phyloP scores from a whole-genome alignment of 1,140 invertebrate genomes.

The Portunus trituberculatus region DNA sequence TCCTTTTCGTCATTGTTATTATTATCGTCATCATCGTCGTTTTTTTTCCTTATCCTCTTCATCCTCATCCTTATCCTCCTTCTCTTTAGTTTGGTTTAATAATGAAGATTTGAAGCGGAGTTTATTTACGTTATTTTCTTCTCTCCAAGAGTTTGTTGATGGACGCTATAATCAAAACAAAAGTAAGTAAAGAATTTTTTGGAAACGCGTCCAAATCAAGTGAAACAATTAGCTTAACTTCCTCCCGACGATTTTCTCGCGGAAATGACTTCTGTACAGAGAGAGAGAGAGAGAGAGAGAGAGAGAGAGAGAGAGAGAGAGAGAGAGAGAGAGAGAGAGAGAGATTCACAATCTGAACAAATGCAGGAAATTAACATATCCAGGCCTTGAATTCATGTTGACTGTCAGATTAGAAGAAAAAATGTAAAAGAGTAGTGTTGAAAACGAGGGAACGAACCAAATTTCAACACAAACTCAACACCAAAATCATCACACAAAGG shows the following conservation, averaged over 20 bases:
- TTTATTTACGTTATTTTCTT: neutral
- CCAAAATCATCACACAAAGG: no score
- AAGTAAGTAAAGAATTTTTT: neutral
- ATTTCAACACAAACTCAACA: no score
- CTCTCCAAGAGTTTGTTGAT: neutral
- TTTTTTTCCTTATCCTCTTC: neutral
- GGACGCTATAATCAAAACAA: neutral
- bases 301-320: no score
- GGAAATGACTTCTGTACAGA: neutral
- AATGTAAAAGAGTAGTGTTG: no score
- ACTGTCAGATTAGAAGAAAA: no score
- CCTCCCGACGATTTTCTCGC: neutral
- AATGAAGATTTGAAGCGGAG: neutral
- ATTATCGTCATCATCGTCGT: neutral
- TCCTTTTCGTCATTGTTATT: no score
- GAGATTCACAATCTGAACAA: no score
- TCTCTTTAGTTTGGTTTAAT: neutral
- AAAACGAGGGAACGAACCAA: no score
- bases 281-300: no score
- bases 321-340: no score
- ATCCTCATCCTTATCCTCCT: neutral
- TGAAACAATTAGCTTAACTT: neutral
- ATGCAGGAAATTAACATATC: neutral
- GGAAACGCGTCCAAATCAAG: neutral
- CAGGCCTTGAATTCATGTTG: no score